A percentile compares a stretch with the other conserved stretches of the same genome.
Conservation (phyloP, 2,113 vertebrate genomes). For the Scatophagus argus region DNA sequence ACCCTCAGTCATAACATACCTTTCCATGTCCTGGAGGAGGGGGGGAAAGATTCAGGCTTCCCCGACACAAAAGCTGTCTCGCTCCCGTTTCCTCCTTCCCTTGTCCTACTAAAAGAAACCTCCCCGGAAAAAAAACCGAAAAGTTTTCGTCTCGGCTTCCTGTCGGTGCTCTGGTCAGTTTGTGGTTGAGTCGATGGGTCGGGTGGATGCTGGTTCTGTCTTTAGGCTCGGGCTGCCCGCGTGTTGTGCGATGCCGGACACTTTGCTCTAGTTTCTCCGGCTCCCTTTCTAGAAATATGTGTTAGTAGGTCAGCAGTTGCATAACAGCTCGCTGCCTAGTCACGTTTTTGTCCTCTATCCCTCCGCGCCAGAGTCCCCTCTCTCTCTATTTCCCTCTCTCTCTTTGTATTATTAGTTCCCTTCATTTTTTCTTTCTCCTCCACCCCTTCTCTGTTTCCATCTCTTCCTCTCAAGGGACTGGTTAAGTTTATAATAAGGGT, state of each 20-base stretch:
- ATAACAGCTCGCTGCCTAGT: conserved; percentile 87
- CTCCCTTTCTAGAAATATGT: conserved; percentile 84
- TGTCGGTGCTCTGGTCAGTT: conserved; percentile 36
- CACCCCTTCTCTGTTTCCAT: conserved; percentile 1
- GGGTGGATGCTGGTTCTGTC: conserved; percentile 47
- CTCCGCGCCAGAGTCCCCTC: conserved; percentile 46
- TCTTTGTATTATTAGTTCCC: conserved; percentile 5
- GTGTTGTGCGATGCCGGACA: conserved; percentile 75
- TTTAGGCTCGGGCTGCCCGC: conserved; percentile 70
- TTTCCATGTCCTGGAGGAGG: conserved; percentile 53
- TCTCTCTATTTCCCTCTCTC: conserved; percentile 7
- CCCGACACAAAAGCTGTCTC: conserved; percentile 82
- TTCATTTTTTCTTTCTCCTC: conserved; percentile 8
- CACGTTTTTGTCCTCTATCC: conserved; percentile 81
- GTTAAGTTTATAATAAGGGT: conserved; percentile 35
- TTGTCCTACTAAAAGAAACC: conserved; percentile 53
- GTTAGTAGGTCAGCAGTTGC: conserved; percentile 90
- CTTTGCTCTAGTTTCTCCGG: conserved; percentile 84
- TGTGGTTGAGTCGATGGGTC: conserved; percentile 35
- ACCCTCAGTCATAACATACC: conserved; percentile 66
- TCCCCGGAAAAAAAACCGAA: conserved; percentile 21
- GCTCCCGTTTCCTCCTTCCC: conserved; percentile 68
- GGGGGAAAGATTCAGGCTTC: conserved; percentile 46
- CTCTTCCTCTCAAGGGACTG: conserved; percentile 17
- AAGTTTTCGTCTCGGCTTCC: conserved; percentile 38